These are phyloP conservation scores for Cyrtonyx montezumae DNA, from an alignment of 2,113 vertebrate genomes.

Conservation along the genomic window DNA sequence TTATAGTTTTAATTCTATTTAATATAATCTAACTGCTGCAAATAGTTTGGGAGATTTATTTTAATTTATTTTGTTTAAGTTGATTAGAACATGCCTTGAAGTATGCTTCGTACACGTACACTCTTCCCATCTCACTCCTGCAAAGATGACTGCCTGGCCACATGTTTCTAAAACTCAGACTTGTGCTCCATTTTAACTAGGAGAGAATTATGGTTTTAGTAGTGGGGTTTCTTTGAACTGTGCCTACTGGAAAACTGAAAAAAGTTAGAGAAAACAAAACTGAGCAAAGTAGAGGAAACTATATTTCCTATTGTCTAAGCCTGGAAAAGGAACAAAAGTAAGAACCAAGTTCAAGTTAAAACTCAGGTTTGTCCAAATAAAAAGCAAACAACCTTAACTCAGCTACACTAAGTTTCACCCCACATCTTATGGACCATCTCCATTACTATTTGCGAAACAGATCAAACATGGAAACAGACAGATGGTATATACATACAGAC, in stretches of 20 bases:
- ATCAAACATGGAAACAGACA: not conserved
- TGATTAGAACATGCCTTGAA: conserved; percentile 35
- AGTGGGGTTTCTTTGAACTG: not conserved
- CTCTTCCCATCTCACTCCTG: not conserved
- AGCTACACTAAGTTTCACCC: not conserved
- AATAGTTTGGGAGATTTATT: conserved; percentile 37
- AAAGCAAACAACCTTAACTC: not conserved
- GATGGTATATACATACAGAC: rapidly evolving
- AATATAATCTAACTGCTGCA: conserved; percentile 48
- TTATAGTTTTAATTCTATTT: conserved; percentile 47
- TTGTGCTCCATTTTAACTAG: not conserved
- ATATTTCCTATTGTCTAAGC: not conserved
- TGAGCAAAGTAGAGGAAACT: not conserved
- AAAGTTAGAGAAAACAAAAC: not conserved
- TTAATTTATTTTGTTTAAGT: conserved; percentile 52
- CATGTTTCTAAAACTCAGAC: not conserved
- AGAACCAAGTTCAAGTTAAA: not conserved
- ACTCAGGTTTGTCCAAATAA: not conserved
- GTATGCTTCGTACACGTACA: conserved; percentile 24
- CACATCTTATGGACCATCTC: not conserved
- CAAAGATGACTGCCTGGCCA: not conserved
- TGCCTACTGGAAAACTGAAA: not conserved
- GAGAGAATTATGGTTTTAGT: not conserved
- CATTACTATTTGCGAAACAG: not conserved
- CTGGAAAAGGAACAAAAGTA: not conserved